A percentile compares a stretch with the other conserved stretches of the same genome.
Evolutionary conservation across 1,140 invertebrate species (phyloP).

Genomic region (Solenopsis fugax): DNA sequence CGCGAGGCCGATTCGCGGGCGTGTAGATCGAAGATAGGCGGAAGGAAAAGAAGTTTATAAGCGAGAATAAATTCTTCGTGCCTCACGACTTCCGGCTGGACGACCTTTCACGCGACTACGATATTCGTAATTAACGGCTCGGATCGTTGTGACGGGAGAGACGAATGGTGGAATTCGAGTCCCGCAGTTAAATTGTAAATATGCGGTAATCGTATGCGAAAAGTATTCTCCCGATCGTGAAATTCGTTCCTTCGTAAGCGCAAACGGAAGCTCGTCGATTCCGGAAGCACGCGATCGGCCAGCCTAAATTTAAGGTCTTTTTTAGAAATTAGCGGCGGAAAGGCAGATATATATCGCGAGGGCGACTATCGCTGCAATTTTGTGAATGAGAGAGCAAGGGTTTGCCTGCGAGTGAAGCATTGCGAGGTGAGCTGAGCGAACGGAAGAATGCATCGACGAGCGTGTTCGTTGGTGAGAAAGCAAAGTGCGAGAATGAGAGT

Average conservation of each 20-base stretch:
- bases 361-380: constrained; percentile 76
- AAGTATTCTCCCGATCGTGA: constrained; percentile 38
- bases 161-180: constrained; percentile 45
- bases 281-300: constrained; percentile 75
- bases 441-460: constrained; percentile 36
- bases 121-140: constrained; percentile 57
- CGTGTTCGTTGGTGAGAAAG: neutral
- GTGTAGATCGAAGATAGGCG: constrained; percentile 62
- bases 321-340: constrained; percentile 71
- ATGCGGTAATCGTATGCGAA: constrained; percentile 47
- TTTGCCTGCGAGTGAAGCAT: constrained; percentile 64
- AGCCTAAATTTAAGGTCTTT: constrained; percentile 75
- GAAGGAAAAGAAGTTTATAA: constrained; percentile 64
- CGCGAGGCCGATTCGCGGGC: constrained; percentile 55
- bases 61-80: constrained; percentile 69
- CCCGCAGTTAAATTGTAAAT: constrained; percentile 62
- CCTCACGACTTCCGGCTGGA: constrained; percentile 58
- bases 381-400: constrained; percentile 58
- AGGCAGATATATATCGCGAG: constrained; percentile 74
- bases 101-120: constrained; percentile 57
- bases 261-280: constrained; percentile 73
- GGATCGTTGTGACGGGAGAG: constrained; percentile 18
- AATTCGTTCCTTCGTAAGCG: constrained; percentile 71
- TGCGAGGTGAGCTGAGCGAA: constrained; percentile 69
- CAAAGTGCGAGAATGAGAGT: constrained; percentile 37